phyloP scores from a whole-genome alignment of 1,140 invertebrate species.

The Parasteatoda tepidariorum region DNA sequence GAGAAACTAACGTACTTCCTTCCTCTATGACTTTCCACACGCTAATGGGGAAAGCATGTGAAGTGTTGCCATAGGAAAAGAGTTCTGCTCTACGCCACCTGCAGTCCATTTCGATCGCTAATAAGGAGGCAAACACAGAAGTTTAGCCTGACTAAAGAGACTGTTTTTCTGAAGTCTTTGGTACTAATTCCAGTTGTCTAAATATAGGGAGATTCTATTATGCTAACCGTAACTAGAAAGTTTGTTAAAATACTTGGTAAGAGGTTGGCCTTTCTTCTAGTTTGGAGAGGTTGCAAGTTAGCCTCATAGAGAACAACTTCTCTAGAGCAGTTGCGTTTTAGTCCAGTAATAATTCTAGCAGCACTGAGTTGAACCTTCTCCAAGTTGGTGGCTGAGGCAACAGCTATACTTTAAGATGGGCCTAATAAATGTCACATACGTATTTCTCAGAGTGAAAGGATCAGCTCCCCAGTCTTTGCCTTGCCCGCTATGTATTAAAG shows the following conservation, averaged over 20 bases:
- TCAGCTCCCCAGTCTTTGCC: not conserved
- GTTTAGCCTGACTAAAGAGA: not conserved
- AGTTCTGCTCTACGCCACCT: too few species aligned
- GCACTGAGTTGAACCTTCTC: constrained; percentile 1
- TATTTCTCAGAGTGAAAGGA: not conserved
- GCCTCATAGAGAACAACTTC: too few species aligned
- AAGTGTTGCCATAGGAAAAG: too few species aligned
- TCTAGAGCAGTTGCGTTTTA: too few species aligned
- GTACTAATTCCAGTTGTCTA: not conserved
- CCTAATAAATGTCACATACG: not conserved
- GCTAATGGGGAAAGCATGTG: too few species aligned
- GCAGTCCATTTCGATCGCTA: too few species aligned
- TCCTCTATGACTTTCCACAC: too few species aligned
- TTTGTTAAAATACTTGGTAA: constrained; percentile 5
- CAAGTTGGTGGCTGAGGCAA: not conserved
- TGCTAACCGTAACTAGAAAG: not conserved
- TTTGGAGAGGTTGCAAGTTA: too few species aligned
- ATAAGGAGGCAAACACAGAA: not conserved
- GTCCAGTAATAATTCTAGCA: too few species aligned
- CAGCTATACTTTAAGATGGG: not conserved
- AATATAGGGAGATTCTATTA: not conserved
- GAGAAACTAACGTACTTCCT: too few species aligned
- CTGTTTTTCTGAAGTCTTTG: not conserved
- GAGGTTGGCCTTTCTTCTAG: not conserved
- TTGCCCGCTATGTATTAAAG: not conserved